Conservation (phyloP, 2,888 invertebrate genomes). For the Sminthurinus aureus region DNA sequence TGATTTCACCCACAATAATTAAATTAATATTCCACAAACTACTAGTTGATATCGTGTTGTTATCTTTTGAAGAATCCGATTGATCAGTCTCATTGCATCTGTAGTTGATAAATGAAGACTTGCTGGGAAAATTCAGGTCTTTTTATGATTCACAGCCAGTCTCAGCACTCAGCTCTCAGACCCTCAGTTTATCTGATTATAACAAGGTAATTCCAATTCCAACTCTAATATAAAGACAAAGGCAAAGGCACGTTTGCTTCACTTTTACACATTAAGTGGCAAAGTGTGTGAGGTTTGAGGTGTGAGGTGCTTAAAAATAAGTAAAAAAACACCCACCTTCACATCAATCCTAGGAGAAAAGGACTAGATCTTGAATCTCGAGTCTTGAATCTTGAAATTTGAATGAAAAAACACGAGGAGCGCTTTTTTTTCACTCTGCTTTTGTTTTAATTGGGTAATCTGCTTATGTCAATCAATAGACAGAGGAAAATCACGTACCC, state of each 20-base stretch:
- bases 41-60: too few relatives aligned
- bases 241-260: too few relatives aligned
- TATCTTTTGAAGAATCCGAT: neutral
- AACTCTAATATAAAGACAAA: too few relatives aligned
- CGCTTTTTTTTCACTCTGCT: neutral
- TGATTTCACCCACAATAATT: too few relatives aligned
- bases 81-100: neutral
- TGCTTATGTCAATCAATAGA: conserved; percentile 27
- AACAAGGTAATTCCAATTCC: too few relatives aligned
- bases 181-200: too few relatives aligned
- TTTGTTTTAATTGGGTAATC: conserved; percentile 26
- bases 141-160: neutral
- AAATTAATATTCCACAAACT: too few relatives aligned
- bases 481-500: conserved; percentile 21
- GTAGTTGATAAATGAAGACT: neutral
- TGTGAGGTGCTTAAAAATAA: neutral
- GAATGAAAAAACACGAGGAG: neutral
- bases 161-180: neutral
- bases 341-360: neutral
- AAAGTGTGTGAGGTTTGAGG: conserved; percentile 15
- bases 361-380: too few relatives aligned
- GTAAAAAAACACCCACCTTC: neutral
- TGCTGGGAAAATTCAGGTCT: neutral
- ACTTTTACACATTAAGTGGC: neutral
- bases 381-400: neutral